phyloP scores from a whole-genome alignment of 1,140 invertebrate genomes.

The Armadillidium nasatum region DNA sequence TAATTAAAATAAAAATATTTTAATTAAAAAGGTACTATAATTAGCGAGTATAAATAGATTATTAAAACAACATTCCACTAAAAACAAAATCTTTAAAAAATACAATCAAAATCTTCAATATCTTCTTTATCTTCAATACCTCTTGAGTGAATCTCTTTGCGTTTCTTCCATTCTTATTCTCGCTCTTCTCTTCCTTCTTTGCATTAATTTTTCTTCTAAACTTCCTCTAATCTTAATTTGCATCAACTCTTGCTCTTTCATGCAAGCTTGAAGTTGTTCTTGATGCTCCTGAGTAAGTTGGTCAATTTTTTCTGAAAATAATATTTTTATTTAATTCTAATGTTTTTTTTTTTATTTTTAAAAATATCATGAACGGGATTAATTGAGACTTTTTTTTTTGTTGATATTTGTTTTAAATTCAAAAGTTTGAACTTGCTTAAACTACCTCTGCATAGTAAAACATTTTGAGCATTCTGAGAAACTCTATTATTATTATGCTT shows the following conservation, averaged over 20 bases:
- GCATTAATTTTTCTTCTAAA: conserved; percentile 39
- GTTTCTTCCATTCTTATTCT: conserved; percentile 37
- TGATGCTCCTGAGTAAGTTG: conserved; percentile 35
- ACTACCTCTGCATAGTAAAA: neutral
- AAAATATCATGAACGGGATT: neutral
- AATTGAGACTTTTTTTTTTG: neutral
- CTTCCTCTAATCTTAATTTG: conserved; percentile 32
- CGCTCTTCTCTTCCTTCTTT: conserved; percentile 36
- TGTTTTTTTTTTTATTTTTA: neutral
- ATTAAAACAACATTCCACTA: neutral
- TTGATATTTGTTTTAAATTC: neutral
- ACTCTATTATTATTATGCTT: no score
- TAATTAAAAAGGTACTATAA: neutral
- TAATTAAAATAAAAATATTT: neutral
- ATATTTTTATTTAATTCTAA: neutral
- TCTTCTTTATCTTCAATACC: no score
- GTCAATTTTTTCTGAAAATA: conserved; percentile 36
- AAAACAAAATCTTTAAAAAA: neutral
- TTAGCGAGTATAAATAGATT: neutral
- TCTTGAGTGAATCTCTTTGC: conserved; percentile 32
- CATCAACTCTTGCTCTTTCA: conserved; percentile 37
- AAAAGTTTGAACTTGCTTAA: neutral
- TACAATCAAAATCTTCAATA: no score
- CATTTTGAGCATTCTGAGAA: no score
- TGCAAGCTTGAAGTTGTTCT: conserved; percentile 39